Conservation (phyloP, 1,140 invertebrate genomes). For the Bombyx mandarina region DNA sequence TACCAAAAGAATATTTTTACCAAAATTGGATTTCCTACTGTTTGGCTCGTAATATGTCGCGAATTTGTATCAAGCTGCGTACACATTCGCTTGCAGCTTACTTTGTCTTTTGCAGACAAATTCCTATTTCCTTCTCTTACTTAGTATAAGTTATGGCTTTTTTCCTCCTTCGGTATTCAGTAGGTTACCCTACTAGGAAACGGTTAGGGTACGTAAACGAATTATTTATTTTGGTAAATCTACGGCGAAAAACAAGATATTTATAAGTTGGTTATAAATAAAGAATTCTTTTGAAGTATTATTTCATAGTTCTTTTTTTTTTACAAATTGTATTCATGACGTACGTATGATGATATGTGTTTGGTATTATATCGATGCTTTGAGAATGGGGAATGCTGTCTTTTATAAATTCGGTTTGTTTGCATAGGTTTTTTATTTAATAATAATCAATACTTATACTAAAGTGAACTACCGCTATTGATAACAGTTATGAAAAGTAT, state of each 20-base stretch:
- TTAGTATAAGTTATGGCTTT: conserved; percentile 46
- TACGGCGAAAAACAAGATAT: conserved; percentile 47
- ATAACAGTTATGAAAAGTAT: no score
- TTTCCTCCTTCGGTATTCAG: conserved; percentile 41
- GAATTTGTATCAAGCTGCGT: conserved; percentile 16
- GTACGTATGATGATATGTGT: no score
- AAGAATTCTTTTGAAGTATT: conserved; percentile 16
- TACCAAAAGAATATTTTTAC: no score
- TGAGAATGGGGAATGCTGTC: no score
- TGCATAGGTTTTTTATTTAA: no score
- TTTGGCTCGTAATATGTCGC: conserved; percentile 8
- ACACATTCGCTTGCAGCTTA: conserved; percentile 7
- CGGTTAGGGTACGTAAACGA: conserved; percentile 33
- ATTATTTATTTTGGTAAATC: conserved; percentile 45
- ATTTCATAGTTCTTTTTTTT: background rate
- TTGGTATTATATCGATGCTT: no score
- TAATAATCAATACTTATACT: no score
- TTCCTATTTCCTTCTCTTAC: conserved; percentile 15
- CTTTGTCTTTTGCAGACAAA: no score
- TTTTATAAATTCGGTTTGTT: no score
- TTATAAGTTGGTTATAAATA: conserved; percentile 43
- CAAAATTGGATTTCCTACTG: background rate
- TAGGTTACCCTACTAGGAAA: conserved; percentile 18
- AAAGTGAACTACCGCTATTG: no score
- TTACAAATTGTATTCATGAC: no score